Evolutionary conservation across 2,113 vertebrate species (phyloP), one percentile per base, ranked within the genome.

Genomic region (Accipiter cooperii): DNA sequence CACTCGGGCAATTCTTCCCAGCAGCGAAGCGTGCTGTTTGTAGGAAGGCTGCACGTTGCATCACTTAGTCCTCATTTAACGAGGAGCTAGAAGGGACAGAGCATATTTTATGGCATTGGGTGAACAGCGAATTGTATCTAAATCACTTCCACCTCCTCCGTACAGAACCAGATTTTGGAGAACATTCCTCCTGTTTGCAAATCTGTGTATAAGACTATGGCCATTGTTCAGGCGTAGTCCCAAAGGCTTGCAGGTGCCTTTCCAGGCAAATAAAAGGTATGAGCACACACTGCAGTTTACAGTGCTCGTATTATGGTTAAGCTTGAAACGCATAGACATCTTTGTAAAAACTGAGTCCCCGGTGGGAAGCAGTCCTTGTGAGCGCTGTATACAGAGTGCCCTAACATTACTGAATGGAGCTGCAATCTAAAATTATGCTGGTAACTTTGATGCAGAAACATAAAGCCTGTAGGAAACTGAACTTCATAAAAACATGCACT

Each of bases 401-500:
- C 9, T 12, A 65, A 17, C 66, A 21, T 25, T 64, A 7, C 81
- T 4, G 17, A 83, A 17, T 0, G 31, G 66, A 84, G 47, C 84
- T 57, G 52, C 77, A 57, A 49, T 21, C 84, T 55, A 34, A 57
- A 75, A 58, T 76, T 36, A 0, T 24, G 28, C 74, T 29, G 75
- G 26, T 38, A 38, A 63, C 81, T 87, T 54, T 40, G 74, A 61
- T 44, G 92, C 68, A 81, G 87, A 63, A 69, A 42, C 61, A 89
- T 89, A 91, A 93, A 97, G 74, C 58, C 63, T 51, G 51, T 36
- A 94, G 75, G 89, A 94, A 89, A 69, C 69, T 9, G 77, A 89
- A 77, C 91, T 92, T 87, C 87, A 69, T 91, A 94, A 97, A 94
- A 96, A 57, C 84, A 79, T 33, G 79, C 86, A 68, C 57, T 95